Conservation (phyloP, 2,113 vertebrate genomes). For the Bos indicus region DNA sequence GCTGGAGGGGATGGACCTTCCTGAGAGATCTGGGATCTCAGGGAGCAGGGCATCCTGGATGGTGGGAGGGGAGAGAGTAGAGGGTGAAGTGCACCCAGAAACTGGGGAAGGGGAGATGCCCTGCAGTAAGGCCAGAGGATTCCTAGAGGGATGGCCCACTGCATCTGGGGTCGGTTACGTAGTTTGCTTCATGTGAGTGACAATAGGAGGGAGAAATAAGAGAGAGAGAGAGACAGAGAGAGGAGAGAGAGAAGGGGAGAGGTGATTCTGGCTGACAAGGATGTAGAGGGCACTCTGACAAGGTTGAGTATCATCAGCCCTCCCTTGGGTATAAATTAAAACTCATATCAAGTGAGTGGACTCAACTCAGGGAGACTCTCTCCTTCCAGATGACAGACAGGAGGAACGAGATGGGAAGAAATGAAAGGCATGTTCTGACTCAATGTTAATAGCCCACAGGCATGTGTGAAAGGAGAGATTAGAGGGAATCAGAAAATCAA, state of each 20-base stretch:
- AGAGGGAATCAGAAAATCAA: background rate
- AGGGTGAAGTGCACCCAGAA: no score
- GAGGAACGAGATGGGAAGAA: background rate
- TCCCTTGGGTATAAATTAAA: conserved; percentile 5
- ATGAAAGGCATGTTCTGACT: background rate
- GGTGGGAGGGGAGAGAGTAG: background rate
- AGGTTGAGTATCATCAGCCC: background rate
- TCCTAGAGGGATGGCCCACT: background rate
- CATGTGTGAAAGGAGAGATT: background rate
- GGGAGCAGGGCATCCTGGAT: background rate
- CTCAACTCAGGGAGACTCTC: background rate
- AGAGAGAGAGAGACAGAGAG: background rate
- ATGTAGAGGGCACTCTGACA: background rate
- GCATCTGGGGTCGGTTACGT: background rate
- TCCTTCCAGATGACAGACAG: background rate
- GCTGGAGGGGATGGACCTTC: background rate
- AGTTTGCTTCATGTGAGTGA: background rate
- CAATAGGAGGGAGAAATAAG: background rate
- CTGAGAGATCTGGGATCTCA: background rate
- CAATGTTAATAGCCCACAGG: background rate
- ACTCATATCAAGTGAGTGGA: background rate
- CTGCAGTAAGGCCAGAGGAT: background rate
- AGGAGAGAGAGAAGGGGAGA: background rate
- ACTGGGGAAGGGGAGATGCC: background rate
- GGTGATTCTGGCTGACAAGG: background rate